Base-by-base conservation (phyloP, 2,888 invertebrate genomes). In the Amaurobius ferox region DNA sequence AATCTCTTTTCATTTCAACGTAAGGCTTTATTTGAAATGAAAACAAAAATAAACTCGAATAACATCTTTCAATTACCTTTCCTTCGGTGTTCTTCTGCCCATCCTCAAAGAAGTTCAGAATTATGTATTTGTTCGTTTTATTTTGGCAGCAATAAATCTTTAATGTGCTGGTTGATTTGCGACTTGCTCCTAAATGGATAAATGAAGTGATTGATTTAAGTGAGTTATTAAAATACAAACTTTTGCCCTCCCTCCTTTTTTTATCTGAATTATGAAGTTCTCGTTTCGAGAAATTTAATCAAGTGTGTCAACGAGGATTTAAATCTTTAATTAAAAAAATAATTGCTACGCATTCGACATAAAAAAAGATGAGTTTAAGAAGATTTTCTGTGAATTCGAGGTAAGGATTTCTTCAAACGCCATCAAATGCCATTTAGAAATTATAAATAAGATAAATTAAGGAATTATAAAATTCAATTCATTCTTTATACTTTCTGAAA, bases 201-300 rank as follows among this genome's bases (percentile, higher is more conserved):
- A 85, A 85, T 78, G 48, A 77, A 64, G 35, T 78, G 77, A 72
- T 78, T 77, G 83, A 67, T 77, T 83, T 83, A 83, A 83, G 64
- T 72, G 66, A 85, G 66, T 85, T 85, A 77, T 66, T 77, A 71
- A 40, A 39, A 80, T 16, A 55, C 55, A 55, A 55, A 55, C 55
- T 55, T 55, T 55, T 23, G 3, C 55, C 23, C 55, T 35, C 23
- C 23, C 11, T 3, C 44, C 35, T 35, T 35, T 35, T 35, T 44
- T 44, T n/a, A 16, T 44, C n/a, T 2, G 19, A 55, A 11, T 19
- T 23, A 55, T 19, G 23, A 3, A 23, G 23, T 55, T 55, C 55
- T n/a, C 55, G 23, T 55, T 55, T 44, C 23, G 55, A 23, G 55
- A 55, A 55, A 55, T 55, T 55, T 55, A 55, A 55, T 55, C 55